Conservation (phyloP, 1,140 invertebrate species). For the Harpegnathos saltator region DNA sequence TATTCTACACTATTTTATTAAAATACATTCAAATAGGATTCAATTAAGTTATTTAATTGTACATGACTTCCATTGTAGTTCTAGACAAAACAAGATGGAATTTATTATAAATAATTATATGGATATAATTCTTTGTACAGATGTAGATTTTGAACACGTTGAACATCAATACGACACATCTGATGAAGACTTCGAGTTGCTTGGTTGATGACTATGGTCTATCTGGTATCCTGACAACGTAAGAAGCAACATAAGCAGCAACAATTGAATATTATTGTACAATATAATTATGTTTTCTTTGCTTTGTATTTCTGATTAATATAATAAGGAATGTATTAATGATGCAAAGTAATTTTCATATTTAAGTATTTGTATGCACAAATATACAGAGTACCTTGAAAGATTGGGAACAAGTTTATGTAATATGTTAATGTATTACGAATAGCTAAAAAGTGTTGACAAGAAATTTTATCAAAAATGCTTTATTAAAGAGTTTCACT, state of each 20-base stretch:
- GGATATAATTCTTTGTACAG: slow-evolving; percentile 71
- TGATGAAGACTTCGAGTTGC: slow-evolving; percentile 87
- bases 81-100: slow-evolving; percentile 4
- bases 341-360: too few species aligned
- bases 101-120: slow-evolving; percentile 21
- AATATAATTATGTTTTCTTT: slow-evolving; percentile 29
- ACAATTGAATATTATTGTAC: slow-evolving; percentile 39
- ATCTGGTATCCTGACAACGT: slow-evolving; percentile 20
- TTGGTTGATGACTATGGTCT: slow-evolving; percentile 83
- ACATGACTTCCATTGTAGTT: too few species aligned
- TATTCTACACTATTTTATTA: too few species aligned
- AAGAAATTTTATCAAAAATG: too few species aligned
- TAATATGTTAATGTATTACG: too few species aligned
- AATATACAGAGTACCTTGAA: too few species aligned
- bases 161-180: slow-evolving; percentile 85
- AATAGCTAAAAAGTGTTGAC: too few species aligned
- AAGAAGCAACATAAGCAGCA: slow-evolving; percentile 12
- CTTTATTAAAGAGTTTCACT: too few species aligned
- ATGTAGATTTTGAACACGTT: slow-evolving; percentile 80
- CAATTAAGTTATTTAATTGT: too few species aligned
- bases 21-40: too few species aligned
- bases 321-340: not conserved
- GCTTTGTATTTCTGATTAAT: slow-evolving; percentile 36
- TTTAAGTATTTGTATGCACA: too few species aligned
- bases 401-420: too few species aligned